A percentile compares a stretch with the other conserved stretches of the same genome.
Evolutionary conservation across 1,140 invertebrate genomes (phyloP).

Genomic region (Steinernema feltiae): DNA sequence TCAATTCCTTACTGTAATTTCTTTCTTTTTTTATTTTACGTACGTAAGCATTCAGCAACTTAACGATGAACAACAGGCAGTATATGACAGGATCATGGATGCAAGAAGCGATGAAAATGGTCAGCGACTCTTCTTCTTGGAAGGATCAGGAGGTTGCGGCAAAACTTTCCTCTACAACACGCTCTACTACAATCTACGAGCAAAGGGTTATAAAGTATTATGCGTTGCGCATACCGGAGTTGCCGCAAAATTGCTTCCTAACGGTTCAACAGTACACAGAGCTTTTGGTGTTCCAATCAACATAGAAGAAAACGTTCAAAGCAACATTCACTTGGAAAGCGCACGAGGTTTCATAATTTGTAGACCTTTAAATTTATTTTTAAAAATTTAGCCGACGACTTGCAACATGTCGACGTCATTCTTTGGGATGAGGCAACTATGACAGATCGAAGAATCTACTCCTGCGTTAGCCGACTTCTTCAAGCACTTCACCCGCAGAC

Average conservation of each 20-base stretch:
- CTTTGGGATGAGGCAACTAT: conserved; percentile 25
- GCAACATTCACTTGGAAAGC: conserved; percentile 14
- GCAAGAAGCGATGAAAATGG: background rate
- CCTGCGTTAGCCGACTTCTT: conserved; percentile 16
- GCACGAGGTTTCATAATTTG: conserved; percentile 15
- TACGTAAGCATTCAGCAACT: background rate
- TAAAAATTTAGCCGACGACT: background rate
- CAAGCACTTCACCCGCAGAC: background rate
- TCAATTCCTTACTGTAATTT: background rate
- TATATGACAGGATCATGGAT: background rate
- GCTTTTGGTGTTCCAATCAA: conserved; percentile 22
- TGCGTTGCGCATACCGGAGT: conserved; percentile 44
- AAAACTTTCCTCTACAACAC: conserved; percentile 58
- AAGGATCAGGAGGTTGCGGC: conserved; percentile 55
- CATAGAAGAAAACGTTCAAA: background rate
- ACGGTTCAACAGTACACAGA: conserved; percentile 41
- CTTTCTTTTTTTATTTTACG: background rate
- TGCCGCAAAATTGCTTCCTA: conserved; percentile 45
- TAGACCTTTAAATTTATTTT: background rate
- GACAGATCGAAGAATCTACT: conserved; percentile 18
- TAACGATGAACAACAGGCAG: background rate
- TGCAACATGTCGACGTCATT: conserved; percentile 2
- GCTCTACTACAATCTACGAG: conserved; percentile 18
- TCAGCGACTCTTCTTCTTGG: conserved; percentile 32
- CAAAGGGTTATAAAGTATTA: conserved; percentile 22